Evolutionary conservation across 1,140 invertebrate species (phyloP), one percentile per base, ranked within the genome.

Genomic region (Venustaconcha ellipsiformis): DNA sequence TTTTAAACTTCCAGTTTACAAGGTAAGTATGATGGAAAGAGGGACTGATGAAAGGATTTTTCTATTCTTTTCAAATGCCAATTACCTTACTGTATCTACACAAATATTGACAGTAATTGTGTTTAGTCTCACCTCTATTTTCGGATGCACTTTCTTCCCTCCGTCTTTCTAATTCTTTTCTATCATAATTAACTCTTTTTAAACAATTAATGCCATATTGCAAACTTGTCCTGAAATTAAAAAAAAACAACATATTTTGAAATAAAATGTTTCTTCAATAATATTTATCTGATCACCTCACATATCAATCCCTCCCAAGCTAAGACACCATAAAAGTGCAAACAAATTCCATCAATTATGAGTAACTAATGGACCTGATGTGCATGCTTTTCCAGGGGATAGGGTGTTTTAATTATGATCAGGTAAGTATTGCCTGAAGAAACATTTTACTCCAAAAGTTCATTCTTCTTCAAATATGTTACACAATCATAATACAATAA

Each of bases 121-220:
- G 13, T 56, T 58, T 55, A 26, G 60, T 72, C 77, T 79, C 82
- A 92, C 92, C 92, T 82, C 94, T 93, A 83, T 94, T 93, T 81
- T 95, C 94, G 89, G 94, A 94, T 90, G 98, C 96, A 89, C 93
- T 93, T 81, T 94, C 94, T 90, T 90, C 86, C 81, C 97, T 92
- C 83, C 94, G 91, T 82, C 99, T 96, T 89, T 99, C 97, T 84
- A 99, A 92, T 87, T 95, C 93, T 87, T 96, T 95, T 87, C 97
- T 94, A 92, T 99, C 97, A 91, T 99, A 99, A 91, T 99, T 99
- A 80, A 99, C 92, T 87, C 97, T 93, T 91, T 99, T 99, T 83
- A 99, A 93, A 91, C 97, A 98, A 85, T 95, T 96, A 90, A 99
- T 99, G 85, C 98, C 99, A 91, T 96, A 99, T 89, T 99, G 97